Base-by-base conservation (phyloP, 2,797 vertebrate genomes). In the Pangasius sanitwongsei region DNA sequence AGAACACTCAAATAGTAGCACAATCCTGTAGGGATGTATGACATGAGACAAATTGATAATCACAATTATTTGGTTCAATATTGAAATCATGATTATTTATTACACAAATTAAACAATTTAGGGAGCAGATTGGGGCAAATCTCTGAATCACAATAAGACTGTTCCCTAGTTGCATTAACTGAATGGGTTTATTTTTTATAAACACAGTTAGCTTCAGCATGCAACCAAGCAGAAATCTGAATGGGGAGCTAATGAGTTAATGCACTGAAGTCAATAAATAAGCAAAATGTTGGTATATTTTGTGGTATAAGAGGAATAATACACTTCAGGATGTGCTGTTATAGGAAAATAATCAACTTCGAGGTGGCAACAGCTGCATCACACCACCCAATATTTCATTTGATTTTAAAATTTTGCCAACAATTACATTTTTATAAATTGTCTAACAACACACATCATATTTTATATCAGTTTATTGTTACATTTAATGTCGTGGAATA, bases 41-140 rank as follows among this genome's bases (percentile, higher is more conserved):
- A 78, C 48, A 78, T 78, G 28, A 41, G 18, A 61, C 23, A 2
- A 15, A 15, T 6, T 78, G 23, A 75, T 44, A 41, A n/a, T 50
- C 25, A n/a, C 1, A 50, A 12, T 55, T 31, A 55, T 31, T 34
- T 18, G 50, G 31, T 20, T 57, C 8, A 20, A 12, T 57, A 57
- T 11, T 25, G 3, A 59, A 81, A 59, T 55, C n/a, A 80, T 80
- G n/a, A 80, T 55, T 57, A 57, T 80, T 80, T 57, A 80, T 80
- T 8, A 31, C 48, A 53, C 2, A 7, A 44, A 25, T 44, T 11
- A 18, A n/a, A 78, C 48, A 18, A 78, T 16, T 78, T 31, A n/a
- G 8, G 50, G 15, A 31, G 2, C 75, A 53, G 4, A 53, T 4
- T 78, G 75, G 13, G 5, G 8, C 28, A 31, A n/a, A 75, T 41